phyloP scores from a whole-genome alignment of 2,888 invertebrate genomes.

The Idaea biselata region DNA sequence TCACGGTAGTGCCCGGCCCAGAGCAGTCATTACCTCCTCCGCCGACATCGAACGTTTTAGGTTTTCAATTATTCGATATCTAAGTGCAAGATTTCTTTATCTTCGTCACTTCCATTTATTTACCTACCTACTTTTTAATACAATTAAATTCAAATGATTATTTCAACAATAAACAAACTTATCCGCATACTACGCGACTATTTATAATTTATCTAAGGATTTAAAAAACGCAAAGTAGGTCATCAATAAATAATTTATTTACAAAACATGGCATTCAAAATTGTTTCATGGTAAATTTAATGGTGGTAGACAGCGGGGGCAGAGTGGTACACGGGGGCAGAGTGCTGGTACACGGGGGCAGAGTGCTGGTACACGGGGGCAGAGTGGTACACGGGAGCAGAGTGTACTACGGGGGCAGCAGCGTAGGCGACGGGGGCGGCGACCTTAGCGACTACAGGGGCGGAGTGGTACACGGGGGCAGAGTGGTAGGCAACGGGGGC shows the following conservation, averaged over 20 bases:
- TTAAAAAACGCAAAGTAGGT: constrained; percentile 15
- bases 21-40: constrained; percentile 53
- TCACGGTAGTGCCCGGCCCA: constrained; percentile 63
- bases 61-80: constrained; percentile 65
- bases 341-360: constrained; percentile 38
- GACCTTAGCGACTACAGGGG: constrained; percentile 31
- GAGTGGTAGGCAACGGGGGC: constrained; percentile 33
- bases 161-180: neutral
- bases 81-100: constrained; percentile 28
- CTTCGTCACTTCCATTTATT: constrained; percentile 2
- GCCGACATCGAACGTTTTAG: constrained; percentile 52
- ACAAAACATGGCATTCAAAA: constrained; percentile 41
- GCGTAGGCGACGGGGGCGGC: constrained; percentile 33
- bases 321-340: constrained; percentile 30
- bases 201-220: neutral
- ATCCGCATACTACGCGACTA: neutral
- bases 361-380: constrained; percentile 33
- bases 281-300: constrained; percentile 29
- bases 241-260: constrained; percentile 48
- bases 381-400: constrained; percentile 36
- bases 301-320: constrained; percentile 36
- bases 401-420: constrained; percentile 35
- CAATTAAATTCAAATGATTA: neutral
- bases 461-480: constrained; percentile 35
- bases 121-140: neutral